Evolutionary conservation across 1,140 invertebrate genomes (phyloP), one percentile per base, ranked within the genome.

Genomic region (Papilio helenus): DNA sequence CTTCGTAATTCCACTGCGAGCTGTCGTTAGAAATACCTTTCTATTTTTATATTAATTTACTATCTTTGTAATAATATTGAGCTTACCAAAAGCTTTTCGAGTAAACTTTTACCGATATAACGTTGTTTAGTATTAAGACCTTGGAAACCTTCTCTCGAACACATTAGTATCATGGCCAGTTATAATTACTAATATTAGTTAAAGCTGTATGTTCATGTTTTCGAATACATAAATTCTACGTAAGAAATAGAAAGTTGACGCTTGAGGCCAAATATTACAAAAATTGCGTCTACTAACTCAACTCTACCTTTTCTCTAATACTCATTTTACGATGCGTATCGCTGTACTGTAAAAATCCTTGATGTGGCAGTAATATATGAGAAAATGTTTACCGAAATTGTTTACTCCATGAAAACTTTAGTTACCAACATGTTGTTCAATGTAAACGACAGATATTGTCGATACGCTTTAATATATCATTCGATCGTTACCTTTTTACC

Each of bases 361-460:
- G 29, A 77, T 65, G 39, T 44, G 76, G 76, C 51, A 77, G 46
- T 46, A 65, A 77, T 51, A 26, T 7, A 16, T 49, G 26, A n/a
- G n/a, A 20, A 51, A 74, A 49, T 12, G 76, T 79, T 88, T 82
- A 80, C 83, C 85, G 79, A 85, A 82, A 81, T 80, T 82, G 80
- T 83, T 80, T 87, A 86, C 82, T 86, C 87, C 82, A 82, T 82
- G 83, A 87, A 89, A 93, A 91, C 90, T 90, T 92, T 91, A 93
- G 92, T 93, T 93, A 93, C 92, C 92, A 93, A 84, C 86, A 83
- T 86, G 87, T 91, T 91, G 90, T 93, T 93, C 91, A 93, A 93
- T 90, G 55, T 91, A 88, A 91, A 88, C 82, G 85, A 86, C 84
- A 84, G 88, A 65, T 87, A 86, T 89, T 88, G 87, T 87, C 85